Percentiles rank a stretch among this genome's conserved stretches.
Conservation (phyloP, 1,140 invertebrate genomes). For the Macrocentrus cingulum region DNA sequence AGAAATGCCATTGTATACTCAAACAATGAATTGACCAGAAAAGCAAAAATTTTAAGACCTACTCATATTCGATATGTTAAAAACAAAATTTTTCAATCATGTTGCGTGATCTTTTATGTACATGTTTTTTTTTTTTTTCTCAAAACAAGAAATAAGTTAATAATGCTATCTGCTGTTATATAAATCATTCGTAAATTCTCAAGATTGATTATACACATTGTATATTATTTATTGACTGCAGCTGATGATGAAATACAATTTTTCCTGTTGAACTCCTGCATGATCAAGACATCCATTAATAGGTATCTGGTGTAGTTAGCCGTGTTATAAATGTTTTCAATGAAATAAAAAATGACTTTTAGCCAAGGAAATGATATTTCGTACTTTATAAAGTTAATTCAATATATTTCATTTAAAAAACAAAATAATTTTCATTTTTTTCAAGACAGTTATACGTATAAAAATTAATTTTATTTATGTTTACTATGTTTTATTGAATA, state of each 20-base stretch:
- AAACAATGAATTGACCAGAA: too few relatives aligned
- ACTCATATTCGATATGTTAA: too few relatives aligned
- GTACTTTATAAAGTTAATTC: constrained; percentile 5
- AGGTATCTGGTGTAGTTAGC: neutral
- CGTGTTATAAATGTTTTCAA: constrained; percentile 25
- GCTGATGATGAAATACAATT: constrained; percentile 37
- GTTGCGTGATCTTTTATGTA: constrained; percentile 47
- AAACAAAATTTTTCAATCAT: constrained; percentile 25
- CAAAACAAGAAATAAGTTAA: constrained; percentile 32
- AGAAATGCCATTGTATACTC: constrained; percentile 53
- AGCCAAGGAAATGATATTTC: constrained; percentile 48
- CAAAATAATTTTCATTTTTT: too few relatives aligned
- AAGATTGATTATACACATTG: too few relatives aligned
- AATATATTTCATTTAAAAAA: too few relatives aligned
- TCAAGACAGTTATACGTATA: too few relatives aligned
- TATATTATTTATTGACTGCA: constrained; percentile 51
- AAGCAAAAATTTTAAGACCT: too few relatives aligned
- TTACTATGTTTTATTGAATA: too few relatives aligned
- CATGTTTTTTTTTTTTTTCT: constrained; percentile 41
- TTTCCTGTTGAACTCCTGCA: neutral
- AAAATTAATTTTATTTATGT: too few relatives aligned
- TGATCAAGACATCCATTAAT: neutral
- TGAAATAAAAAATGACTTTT: constrained; percentile 45
- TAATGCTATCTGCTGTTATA: neutral
- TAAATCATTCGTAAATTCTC: neutral